These are phyloP conservation scores for Labroides dimidiatus DNA, from an alignment of 2,797 vertebrate species.

Conservation along the genomic window DNA sequence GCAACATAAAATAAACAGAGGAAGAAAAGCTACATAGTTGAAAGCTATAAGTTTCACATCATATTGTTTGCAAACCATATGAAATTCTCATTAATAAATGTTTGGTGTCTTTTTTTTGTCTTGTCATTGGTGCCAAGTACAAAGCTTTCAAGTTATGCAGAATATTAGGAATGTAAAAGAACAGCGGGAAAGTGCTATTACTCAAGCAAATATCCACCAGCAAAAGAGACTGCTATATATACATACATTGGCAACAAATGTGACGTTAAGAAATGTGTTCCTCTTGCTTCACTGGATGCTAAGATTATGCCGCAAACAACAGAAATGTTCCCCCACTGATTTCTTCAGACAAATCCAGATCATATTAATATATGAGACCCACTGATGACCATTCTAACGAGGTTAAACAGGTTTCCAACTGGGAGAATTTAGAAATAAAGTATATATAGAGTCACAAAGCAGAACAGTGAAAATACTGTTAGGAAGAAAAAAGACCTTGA, in stretches of 20 bases:
- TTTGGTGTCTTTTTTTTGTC: conserved; percentile 16
- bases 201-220: conserved; percentile 33
- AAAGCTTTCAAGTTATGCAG: conserved; percentile 29
- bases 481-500: background rate
- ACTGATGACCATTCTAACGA: conserved; percentile 17
- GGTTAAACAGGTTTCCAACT: background rate
- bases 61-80: background rate
- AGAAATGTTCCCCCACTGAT: conserved; percentile 20
- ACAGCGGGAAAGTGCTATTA: conserved; percentile 46
- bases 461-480: background rate
- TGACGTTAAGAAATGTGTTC: conserved; percentile 43
- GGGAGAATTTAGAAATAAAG: background rate
- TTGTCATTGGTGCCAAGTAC: conserved; percentile 5
- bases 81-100: conserved; percentile 3
- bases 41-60: conserved; percentile 38
- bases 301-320: conserved; percentile 14
- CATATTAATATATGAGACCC: conserved; percentile 11
- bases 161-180: conserved; percentile 17
- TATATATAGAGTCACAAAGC: background rate
- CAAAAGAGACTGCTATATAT: conserved; percentile 26
- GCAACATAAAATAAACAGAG: conserved; percentile 25
- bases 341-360: background rate
- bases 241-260: conserved; percentile 74
- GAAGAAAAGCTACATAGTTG: conserved; percentile 26
- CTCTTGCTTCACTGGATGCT: conserved; percentile 6